Evolutionary conservation across 1,140 invertebrate genomes (phyloP), one percentile per base, ranked within the genome.

Genomic region (Wiebesia pumilae): DNA sequence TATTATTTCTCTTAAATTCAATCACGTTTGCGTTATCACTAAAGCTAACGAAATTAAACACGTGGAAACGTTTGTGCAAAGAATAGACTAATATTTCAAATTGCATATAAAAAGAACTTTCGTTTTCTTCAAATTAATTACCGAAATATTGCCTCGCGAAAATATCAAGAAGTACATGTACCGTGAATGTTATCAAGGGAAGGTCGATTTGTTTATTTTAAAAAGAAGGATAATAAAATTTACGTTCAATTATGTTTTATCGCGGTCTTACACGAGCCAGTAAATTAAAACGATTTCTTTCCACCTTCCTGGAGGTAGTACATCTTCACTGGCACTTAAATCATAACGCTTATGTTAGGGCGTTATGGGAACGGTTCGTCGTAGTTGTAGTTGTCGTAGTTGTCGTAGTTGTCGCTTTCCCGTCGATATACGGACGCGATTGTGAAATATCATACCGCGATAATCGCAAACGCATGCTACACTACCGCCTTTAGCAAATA

Each of bases 211-310:
- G 79, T 67, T 65, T 81, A 67, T 81, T 81, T 81, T 81, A 35
- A 67, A 62, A 62, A 40, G 35, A 12, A 16, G 19, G 35, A 38
- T 62, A 27, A 81, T 81, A 81, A 81, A 65, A 67, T n/a, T 38
- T 58, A 62, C 35, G 79, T 65, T 67, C 58, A 65, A 81, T 81
- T 38, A 62, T 81, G 38, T 62, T 82, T 82, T 69, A 82, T 82
- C 21, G 40, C 27, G 65, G 80, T 40, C 62, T 71, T 35, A 69
- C 80, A 71, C 58, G 43, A 78, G 40, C 75, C n/a, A 38, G 54
- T 62, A 85, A 85, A 85, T 79, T 67, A 85, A 79, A 85, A 79
- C 24, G 40, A 85, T 69, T 69, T 43, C 38, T 80, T 54, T 24
- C 38, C 33, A n/a, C 12, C 62, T 4, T 19, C 35, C 7, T n/a